A percentile compares a stretch with the other conserved stretches of the same genome.
Evolutionary conservation across 1,140 invertebrate genomes (phyloP).

Genomic region (Paramacrobiotus metropolitanus): DNA sequence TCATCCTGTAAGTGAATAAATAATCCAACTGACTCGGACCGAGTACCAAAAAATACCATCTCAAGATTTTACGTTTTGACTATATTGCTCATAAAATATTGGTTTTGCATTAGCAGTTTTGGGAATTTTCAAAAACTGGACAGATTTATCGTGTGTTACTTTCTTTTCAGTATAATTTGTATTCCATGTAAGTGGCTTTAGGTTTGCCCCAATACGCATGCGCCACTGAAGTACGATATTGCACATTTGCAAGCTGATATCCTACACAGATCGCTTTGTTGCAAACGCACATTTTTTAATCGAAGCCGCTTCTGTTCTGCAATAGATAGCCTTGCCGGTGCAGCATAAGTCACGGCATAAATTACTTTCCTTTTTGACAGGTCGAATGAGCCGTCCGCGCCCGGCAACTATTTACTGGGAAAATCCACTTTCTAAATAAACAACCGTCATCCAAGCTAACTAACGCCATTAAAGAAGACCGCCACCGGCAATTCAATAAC

Average conservation of each 20-base stretch:
- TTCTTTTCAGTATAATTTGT: no score
- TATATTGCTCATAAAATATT: not conserved
- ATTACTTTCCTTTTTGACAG: constrained; percentile 12
- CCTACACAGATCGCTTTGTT: not conserved
- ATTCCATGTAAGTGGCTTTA: no score
- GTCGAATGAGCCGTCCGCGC: constrained; percentile 45
- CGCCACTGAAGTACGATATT: not conserved
- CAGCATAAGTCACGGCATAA: not conserved
- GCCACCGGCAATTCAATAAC: no score
- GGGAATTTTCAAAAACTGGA: no score
- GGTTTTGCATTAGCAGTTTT: not conserved
- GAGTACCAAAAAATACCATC: no score
- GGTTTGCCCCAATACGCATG: not conserved
- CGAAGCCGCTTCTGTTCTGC: not conserved
- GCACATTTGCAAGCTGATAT: not conserved
- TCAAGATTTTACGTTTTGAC: not conserved
- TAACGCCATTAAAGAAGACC: no score
- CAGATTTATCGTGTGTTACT: no score
- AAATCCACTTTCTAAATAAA: constrained; percentile 40
- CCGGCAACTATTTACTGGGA: constrained; percentile 60
- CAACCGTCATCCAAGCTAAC: no score
- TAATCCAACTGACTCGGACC: no score
- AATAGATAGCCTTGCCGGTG: not conserved
- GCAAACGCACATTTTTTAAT: not conserved
- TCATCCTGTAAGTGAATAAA: constrained; percentile 29